Percentiles rank a stretch among this genome's conserved stretches.
Evolutionary conservation across 1,140 invertebrate genomes (phyloP).

Genomic region (Lordiphosa clarofinis): DNA sequence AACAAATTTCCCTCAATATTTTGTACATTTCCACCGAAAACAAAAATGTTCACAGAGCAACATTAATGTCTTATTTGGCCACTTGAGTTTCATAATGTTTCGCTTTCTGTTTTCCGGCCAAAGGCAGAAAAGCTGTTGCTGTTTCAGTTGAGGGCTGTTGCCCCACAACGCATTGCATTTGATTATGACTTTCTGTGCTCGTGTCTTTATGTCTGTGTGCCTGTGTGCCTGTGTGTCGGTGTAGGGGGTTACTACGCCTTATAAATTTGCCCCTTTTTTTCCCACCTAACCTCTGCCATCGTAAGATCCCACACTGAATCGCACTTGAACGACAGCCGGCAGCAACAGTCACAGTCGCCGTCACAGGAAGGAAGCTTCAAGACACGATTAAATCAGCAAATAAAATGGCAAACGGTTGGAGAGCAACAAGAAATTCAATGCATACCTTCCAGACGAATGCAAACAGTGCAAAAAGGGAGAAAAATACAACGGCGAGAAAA

Average conservation of each 20-base stretch:
- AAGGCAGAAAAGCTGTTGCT: constrained; percentile 47
- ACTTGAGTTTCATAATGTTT: constrained; percentile 55
- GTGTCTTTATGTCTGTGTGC: constrained; percentile 8
- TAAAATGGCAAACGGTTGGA: constrained; percentile 57
- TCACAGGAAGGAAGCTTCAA: constrained; percentile 71
- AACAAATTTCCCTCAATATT: too few species aligned
- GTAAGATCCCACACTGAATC: not conserved
- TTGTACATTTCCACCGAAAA: too few species aligned
- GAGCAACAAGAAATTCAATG: constrained; percentile 40
- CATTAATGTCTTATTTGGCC: constrained; percentile 20
- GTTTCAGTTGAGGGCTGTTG: constrained; percentile 57
- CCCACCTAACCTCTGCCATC: constrained; percentile 9
- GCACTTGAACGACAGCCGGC: constrained; percentile 3
- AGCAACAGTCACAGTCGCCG: constrained; percentile 43
- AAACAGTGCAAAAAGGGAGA: constrained; percentile 14
- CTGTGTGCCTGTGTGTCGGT: too few species aligned
- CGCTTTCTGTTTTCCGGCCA: not conserved
- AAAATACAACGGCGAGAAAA: not conserved
- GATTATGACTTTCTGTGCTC: constrained; percentile 57
- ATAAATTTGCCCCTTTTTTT: constrained; percentile 29
- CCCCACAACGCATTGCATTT: constrained; percentile 71
- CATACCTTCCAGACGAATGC: constrained; percentile 25
- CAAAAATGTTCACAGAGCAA: not conserved
- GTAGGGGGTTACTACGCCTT: constrained; percentile 63
- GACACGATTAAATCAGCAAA: constrained; percentile 75